A percentile compares a stretch with the other conserved stretches of the same genome.
These are phyloP conservation scores for Lasioglossum pauxillum DNA, from an alignment of 2,888 invertebrate genomes.

Conservation along the genomic window DNA sequence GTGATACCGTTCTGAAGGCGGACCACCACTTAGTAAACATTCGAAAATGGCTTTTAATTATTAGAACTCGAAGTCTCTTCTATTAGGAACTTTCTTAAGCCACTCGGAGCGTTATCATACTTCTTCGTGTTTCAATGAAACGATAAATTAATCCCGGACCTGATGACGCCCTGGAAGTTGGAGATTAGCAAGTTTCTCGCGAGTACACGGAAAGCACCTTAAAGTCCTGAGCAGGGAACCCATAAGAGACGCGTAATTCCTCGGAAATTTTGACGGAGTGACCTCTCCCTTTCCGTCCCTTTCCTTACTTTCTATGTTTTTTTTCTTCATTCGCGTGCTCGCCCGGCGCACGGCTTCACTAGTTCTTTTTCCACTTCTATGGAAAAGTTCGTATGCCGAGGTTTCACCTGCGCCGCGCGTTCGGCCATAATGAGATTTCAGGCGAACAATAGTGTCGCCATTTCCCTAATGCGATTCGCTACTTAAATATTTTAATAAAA, in stretches of 20 bases:
- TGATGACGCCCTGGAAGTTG: slow-evolving; percentile 44
- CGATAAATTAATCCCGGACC: slow-evolving; percentile 54
- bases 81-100: slow-evolving; percentile 30
- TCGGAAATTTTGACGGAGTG: slow-evolving; percentile 58
- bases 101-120: slow-evolving; percentile 32
- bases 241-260: slow-evolving; percentile 46
- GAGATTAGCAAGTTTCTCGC: slow-evolving; percentile 55
- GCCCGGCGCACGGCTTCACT: slow-evolving; percentile 23
- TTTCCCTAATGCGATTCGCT: slow-evolving; percentile 80
- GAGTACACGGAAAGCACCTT: slow-evolving; percentile 62
- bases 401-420: slow-evolving; percentile 61
- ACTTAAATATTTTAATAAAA: slow-evolving; percentile 81
- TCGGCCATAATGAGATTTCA: slow-evolving; percentile 76
- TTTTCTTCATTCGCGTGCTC: slow-evolving; percentile 3
- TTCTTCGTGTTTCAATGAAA: slow-evolving; percentile 38
- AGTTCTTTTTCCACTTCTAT: slow-evolving; percentile 59
- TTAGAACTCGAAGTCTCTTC: slow-evolving; percentile 11
- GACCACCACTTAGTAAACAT: background rate
- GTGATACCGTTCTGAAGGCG: background rate
- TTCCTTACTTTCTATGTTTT: background rate
- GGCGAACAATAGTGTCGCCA: slow-evolving; percentile 77
- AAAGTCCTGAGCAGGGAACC: slow-evolving; percentile 32
- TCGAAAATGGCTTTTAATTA: slow-evolving; percentile 22
- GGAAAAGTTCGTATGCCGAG: slow-evolving; percentile 71
- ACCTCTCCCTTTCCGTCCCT: slow-evolving; percentile 17